Evolutionary conservation across 2,113 vertebrate species (phyloP), one percentile per base, ranked within the genome.

Genomic region (Gobiocypris rarus): DNA sequence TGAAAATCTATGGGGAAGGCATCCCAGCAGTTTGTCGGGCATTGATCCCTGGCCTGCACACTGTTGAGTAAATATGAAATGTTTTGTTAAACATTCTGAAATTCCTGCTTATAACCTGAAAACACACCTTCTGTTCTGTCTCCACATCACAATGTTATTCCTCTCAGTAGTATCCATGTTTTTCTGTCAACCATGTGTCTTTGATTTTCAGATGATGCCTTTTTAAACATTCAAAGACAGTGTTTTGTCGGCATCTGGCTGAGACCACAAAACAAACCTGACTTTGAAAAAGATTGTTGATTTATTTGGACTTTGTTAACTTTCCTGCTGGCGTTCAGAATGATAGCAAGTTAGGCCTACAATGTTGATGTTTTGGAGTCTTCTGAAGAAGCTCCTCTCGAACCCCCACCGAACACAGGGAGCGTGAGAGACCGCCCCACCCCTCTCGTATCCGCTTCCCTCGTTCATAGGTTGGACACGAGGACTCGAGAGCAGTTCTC

Each of bases 351-450:
- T 34, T 81, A 26, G 43, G n/a, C 14, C 19, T 45, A 75, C 41
- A 15, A 26, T 65, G 58, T 34, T 93, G 0, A 95, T 94, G 0
- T 95, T 94, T 38, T 94, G 91, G 86, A 92, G 93, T 0, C 87
- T 94, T 69, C 81, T 73, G 31, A 82, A 85, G 87, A 43, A 71
- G 76, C 74, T 54, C 43, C 61, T 76, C 83, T 45, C 43, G 41
- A 82, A 63, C 54, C 78, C 58, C 84, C 22, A 15, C 75, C 9
- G n/a, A 50, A 54, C 56, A 69, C 38, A 9, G 61, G 45, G 80
- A 77, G 70, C 38, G 70, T 81, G 86, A 86, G 86, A 85, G 74
- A 61, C 76, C 9, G 71, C 82, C 50, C 81, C 45, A 84, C 81
- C 56, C 61, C 80, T 71, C 82, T 67, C 11, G 34, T 19, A 50